Evolutionary conservation across 1,140 invertebrate genomes (phyloP).

Genomic region (Aphaenogaster floridana): DNA sequence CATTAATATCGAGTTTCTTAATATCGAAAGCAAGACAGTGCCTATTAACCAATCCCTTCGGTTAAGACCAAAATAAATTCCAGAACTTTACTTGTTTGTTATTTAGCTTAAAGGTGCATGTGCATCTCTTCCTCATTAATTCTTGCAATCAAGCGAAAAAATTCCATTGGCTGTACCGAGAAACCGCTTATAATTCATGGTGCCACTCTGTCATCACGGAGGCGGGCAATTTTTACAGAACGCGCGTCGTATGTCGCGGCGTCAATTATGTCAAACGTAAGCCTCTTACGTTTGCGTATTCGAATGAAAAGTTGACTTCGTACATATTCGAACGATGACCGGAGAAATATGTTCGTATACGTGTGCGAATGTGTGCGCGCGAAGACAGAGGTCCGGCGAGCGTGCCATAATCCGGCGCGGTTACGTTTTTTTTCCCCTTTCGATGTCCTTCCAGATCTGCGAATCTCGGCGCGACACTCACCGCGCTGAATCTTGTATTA

Average conservation of each 20-base stretch:
- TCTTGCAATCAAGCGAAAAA: neutral
- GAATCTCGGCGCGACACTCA: slow-evolving; percentile 64
- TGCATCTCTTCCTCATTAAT: slow-evolving; percentile 31
- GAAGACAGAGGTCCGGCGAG: slow-evolving; percentile 1
- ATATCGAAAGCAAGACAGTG: neutral
- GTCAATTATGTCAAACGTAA: slow-evolving; percentile 61
- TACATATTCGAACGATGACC: slow-evolving; percentile 8
- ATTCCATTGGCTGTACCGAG: neutral
- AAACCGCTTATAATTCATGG: slow-evolving; percentile 50
- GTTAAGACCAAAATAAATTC: slow-evolving; percentile 1
- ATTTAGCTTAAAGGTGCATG: neutral
- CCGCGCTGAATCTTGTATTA: slow-evolving; percentile 66
- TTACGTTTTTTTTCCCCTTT: slow-evolving; percentile 26
- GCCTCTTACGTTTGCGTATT: slow-evolving; percentile 47
- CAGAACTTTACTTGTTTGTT: neutral
- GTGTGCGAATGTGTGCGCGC: neutral
- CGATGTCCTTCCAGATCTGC: slow-evolving; percentile 60
- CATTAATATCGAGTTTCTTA: neutral
- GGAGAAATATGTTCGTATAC: neutral
- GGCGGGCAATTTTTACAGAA: slow-evolving; percentile 37
- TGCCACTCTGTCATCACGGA: slow-evolving; percentile 52
- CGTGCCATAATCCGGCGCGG: slow-evolving; percentile 42
- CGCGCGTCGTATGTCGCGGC: slow-evolving; percentile 26
- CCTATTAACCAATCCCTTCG: neutral
- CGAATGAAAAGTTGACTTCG: slow-evolving; percentile 50